A percentile compares a stretch with the other conserved stretches of the same genome.
phyloP scores from a whole-genome alignment of 2,113 vertebrate species.

The Platycercus adscitus region DNA sequence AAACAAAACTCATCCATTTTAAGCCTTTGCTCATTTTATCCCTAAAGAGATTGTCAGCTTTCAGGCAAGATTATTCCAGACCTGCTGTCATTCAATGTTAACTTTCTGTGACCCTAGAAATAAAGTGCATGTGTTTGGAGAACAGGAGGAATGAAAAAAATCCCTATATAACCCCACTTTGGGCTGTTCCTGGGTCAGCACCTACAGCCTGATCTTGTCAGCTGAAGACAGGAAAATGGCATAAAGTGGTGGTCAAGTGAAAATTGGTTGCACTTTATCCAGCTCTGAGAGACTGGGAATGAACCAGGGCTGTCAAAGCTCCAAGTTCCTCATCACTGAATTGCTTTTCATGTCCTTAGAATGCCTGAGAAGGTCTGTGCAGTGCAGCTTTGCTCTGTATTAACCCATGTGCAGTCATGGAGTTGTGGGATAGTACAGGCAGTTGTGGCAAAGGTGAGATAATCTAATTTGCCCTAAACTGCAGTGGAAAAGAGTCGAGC shows the following conservation, averaged over 20 bases:
- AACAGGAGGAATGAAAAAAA: background rate
- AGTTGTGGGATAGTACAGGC: fast-evolving
- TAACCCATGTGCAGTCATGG: background rate
- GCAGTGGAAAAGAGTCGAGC: background rate
- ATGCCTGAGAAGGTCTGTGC: background rate
- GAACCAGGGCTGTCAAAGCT: background rate
- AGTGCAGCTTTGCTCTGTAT: background rate
- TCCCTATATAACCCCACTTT: fast-evolving
- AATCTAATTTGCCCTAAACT: background rate
- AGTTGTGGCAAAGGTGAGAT: background rate
- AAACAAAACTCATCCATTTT: background rate
- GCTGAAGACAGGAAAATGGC: background rate
- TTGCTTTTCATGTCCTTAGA: background rate
- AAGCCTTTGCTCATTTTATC: background rate
- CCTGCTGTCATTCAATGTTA: background rate
- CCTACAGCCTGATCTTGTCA: background rate
- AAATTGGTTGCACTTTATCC: background rate
- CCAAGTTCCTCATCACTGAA: fast-evolving
- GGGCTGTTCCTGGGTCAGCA: background rate
- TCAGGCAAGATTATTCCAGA: background rate
- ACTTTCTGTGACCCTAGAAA: background rate
- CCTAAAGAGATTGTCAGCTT: background rate
- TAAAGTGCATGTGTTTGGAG: background rate
- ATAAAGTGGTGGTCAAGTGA: background rate
- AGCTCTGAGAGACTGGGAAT: background rate